Conservation (phyloP, 2,888 invertebrate genomes). For the Unio delphinus region DNA sequence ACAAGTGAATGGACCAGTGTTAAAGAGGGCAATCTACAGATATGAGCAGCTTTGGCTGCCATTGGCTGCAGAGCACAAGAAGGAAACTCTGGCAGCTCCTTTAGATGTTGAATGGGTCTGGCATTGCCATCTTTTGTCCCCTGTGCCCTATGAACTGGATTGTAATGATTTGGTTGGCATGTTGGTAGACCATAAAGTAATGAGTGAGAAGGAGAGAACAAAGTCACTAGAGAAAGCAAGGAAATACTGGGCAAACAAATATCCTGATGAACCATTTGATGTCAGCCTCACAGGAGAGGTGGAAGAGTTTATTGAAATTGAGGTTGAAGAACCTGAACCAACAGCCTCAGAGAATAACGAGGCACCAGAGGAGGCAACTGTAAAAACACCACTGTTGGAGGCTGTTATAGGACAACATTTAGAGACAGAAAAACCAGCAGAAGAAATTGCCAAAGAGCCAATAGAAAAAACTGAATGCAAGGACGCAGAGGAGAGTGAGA, state of each 20-base stretch:
- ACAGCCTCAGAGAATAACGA: slow-evolving; percentile 2
- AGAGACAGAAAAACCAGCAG: background rate
- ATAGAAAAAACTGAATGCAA: background rate
- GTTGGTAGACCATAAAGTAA: slow-evolving; percentile 71
- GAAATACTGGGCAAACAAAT: slow-evolving; percentile 59
- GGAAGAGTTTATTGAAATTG: slow-evolving; percentile 4
- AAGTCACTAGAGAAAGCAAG: slow-evolving; percentile 56
- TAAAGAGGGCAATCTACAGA: slow-evolving; percentile 71
- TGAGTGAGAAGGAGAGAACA: slow-evolving; percentile 57
- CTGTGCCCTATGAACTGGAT: slow-evolving; percentile 63
- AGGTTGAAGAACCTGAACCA: background rate
- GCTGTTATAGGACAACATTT: background rate
- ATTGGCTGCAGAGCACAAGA: slow-evolving; percentile 66
- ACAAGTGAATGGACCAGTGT: slow-evolving; percentile 19
- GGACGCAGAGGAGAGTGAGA: slow-evolving; percentile 5
- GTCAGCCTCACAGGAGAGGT: slow-evolving; percentile 22
- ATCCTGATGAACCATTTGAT: slow-evolving; percentile 64
- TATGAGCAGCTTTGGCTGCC: slow-evolving; percentile 73
- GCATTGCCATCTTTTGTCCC: slow-evolving; percentile 72
- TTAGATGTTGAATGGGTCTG: slow-evolving; percentile 74
- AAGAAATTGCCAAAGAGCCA: background rate
- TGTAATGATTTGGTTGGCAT: slow-evolving; percentile 56
- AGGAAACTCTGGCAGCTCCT: slow-evolving; percentile 71
- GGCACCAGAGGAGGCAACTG: slow-evolving; percentile 15
- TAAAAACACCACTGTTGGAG: background rate